These are phyloP conservation scores for Glossophaga mutica DNA, from an alignment of 2,797 vertebrate genomes.

Conservation along the genomic window DNA sequence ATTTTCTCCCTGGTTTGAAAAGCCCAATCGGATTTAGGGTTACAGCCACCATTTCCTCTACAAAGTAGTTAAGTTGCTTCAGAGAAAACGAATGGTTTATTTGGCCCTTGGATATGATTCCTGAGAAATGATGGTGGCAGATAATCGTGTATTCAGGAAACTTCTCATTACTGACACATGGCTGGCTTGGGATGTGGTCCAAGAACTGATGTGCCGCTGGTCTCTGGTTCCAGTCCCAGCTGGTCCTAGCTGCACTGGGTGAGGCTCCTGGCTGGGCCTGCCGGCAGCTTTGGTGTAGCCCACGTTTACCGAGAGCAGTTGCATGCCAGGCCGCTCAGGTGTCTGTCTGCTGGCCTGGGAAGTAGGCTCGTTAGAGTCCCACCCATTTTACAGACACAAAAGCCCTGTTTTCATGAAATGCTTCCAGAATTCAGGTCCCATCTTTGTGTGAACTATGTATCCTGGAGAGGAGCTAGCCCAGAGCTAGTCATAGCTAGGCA, in stretches of 20 bases:
- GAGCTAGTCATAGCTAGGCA: background rate
- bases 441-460: background rate
- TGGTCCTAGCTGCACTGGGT: conserved; percentile 45
- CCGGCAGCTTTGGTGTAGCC: background rate
- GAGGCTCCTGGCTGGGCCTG: background rate
- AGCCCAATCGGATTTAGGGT: background rate
- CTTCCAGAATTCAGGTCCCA: background rate
- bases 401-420: conserved; percentile 50
- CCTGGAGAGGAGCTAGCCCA: background rate
- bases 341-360: background rate
- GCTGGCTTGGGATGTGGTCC: conserved; percentile 67
- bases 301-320: accelerated
- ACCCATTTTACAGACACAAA: conserved; percentile 2
- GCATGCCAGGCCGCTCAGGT: background rate
- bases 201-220: conserved; percentile 61
- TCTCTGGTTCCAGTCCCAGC: conserved; percentile 32
- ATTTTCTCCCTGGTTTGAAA: background rate
- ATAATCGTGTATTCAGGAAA: conserved; percentile 62
- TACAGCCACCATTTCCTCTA: background rate
- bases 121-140: conserved; percentile 65
- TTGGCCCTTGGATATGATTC: conserved; percentile 65
- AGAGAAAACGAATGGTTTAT: conserved; percentile 70
- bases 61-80: conserved; percentile 71
- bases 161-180: conserved; percentile 64
- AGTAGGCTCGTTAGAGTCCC: background rate